Conservation (phyloP, 37 sponge, comb jelly and placozoan species). For the Beroe forskalii region DNA sequence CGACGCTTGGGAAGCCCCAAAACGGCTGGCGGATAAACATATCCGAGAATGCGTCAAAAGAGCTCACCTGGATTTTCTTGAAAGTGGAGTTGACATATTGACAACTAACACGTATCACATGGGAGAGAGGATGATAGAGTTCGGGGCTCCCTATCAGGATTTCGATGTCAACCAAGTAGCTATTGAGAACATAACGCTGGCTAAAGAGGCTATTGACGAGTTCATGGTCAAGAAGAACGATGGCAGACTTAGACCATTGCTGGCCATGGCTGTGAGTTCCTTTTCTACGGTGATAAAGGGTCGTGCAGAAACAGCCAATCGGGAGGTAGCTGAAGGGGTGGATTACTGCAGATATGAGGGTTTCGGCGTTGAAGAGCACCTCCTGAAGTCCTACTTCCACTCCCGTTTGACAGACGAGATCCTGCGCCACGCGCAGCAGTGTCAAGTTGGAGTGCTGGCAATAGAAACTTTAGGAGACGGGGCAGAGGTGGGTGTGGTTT, state of each 20-base stretch:
- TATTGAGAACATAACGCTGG: not conserved
- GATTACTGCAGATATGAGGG: not conserved
- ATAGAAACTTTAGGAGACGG: slow-evolving; percentile 8
- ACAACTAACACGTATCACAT: slow-evolving; percentile 4
- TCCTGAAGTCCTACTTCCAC: not conserved
- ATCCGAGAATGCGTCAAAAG: not conserved
- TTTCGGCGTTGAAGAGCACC: not conserved
- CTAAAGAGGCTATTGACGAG: not conserved
- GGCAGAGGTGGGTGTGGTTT: not conserved
- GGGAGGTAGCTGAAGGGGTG: not conserved
- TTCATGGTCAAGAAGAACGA: not conserved
- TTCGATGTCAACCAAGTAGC: not conserved
- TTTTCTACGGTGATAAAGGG: not conserved
- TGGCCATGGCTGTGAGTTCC: slow-evolving; percentile 33
- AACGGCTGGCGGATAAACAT: not conserved
- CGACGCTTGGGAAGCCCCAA: slow-evolving; percentile 12
- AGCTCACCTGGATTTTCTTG: not conserved
- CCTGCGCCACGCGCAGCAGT: not conserved
- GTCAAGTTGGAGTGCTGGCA: not conserved
- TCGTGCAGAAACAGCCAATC: slow-evolving; percentile 10
- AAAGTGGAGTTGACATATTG: not conserved
- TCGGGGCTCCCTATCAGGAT: not conserved
- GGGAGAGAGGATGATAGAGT: not conserved
- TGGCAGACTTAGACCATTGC: not conserved
- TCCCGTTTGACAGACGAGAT: not conserved